Conservation (phyloP, 2,113 vertebrate genomes). For the Spizaetus ornatus region DNA sequence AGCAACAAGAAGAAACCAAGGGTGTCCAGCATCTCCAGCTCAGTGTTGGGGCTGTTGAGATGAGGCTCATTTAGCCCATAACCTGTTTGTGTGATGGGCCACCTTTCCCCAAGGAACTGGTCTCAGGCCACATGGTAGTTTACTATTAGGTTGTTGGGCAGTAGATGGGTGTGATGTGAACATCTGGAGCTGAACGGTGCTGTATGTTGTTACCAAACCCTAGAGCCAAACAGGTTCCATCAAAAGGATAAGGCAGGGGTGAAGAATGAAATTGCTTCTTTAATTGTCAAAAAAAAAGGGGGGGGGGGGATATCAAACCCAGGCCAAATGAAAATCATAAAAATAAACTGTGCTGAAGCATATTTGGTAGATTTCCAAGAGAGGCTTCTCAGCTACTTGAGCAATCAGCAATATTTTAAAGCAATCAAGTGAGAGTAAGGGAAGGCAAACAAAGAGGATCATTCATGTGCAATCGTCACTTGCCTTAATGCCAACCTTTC, state of each 20-base stretch:
- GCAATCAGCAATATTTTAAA: conserved; percentile 8
- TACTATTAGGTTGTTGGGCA: not conserved
- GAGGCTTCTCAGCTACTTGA: not conserved
- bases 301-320: not conserved
- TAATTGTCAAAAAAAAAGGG: not conserved
- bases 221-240: not conserved
- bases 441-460: not conserved
- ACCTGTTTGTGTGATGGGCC: not conserved
- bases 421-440: not conserved
- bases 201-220: not conserved
- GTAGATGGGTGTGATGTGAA: not conserved
- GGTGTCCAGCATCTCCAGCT: not conserved
- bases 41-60: not conserved
- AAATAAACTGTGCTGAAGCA: not conserved
- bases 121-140: not conserved
- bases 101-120: not conserved
- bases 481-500: not conserved
- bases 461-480: not conserved
- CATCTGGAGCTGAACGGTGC: not conserved
- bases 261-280: not conserved
- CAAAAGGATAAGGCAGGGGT: not conserved
- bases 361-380: conserved; percentile 17
- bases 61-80: not conserved
- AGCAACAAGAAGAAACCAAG: not conserved
- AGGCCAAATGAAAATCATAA: not conserved